Evolutionary conservation across 2,797 vertebrate genomes (phyloP), one percentile per base, ranked within the genome.

Genomic region (Anolis apletophallus): DNA sequence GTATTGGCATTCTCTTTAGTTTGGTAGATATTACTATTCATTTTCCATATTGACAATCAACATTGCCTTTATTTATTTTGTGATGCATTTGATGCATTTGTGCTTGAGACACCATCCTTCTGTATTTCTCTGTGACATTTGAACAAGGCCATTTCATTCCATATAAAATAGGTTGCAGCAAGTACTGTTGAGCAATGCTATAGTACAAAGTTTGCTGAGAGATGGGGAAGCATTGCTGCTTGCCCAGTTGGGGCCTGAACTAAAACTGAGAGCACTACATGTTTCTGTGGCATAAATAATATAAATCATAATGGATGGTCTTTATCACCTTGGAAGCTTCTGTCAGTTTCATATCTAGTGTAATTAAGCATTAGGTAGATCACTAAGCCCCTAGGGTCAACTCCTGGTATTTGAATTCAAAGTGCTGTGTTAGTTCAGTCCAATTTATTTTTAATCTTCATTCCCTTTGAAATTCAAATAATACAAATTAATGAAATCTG

Each of bases 281-380:
- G 16, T 34, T 6, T 2, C 32, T 88, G 32, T 8, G 81, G 32
- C 77, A 92, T 90, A 88, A 92, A 52, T 2, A 74, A 81, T 82
- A 75, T 81, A 89, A 93, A 80, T 32, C 57, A 77, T 83, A 90
- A 59, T 46, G 23, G 75, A 83, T 88, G 75, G 69, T 91, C 61
- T 91, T 92, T 88, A 89, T 88, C 88, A 92, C 75, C 75, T 90
- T 88, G 21, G 77, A 93, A 91, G 80, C 36, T 12, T 82, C 83
- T 5, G 57, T 32, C 88, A 87, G 80, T 88, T 91, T 90, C 84
- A 87, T 90, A 81, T 86, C 71, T 83, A 87, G 85, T 6, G 6
- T 79, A 93, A 92, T 93, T 91, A 94, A 88, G 73, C 46, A 74
- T 88, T 90, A 86, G 85, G 87, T 90, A 88, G 81, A 88, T 85